phyloP scores from a whole-genome alignment of 2,888 invertebrate genomes.

The Himalopsyche tibetana region DNA sequence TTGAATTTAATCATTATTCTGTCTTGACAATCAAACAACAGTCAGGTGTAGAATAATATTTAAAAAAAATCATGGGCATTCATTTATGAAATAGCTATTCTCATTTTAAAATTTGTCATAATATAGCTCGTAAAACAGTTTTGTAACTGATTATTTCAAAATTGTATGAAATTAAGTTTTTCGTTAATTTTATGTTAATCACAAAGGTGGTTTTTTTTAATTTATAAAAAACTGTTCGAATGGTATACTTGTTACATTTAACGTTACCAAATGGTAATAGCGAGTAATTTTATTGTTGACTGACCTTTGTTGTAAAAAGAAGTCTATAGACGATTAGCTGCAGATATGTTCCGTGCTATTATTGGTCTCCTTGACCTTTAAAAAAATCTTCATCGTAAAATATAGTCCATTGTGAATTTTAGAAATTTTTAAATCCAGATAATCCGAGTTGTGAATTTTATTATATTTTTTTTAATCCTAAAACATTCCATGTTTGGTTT shows the following conservation, averaged over 20 bases:
- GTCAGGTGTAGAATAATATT: too few relatives aligned
- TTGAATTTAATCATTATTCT: too few relatives aligned
- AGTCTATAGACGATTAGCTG: conserved; percentile 36
- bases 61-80: too few relatives aligned
- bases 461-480: not conserved
- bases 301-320: conserved; percentile 56
- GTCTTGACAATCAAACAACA: too few relatives aligned
- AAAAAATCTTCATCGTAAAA: conserved; percentile 36
- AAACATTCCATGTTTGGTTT: not conserved
- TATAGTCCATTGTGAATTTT: conserved; percentile 31
- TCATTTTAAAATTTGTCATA: not conserved
- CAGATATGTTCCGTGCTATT: conserved; percentile 58
- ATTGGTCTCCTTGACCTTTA: conserved; percentile 61
- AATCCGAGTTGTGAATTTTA: not conserved
- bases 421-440: not conserved
- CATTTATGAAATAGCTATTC: too few relatives aligned
- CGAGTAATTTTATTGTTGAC: conserved; percentile 41
- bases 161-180: not conserved
- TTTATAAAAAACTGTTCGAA: not conserved
- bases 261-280: conserved; percentile 51
- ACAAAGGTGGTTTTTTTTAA: too few relatives aligned
- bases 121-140: not conserved
- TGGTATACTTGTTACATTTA: conserved; percentile 26
- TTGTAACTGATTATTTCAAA: not conserved
- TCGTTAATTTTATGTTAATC: not conserved